phyloP scores from a whole-genome alignment of 2,888 invertebrate genomes.

The Notocelia uddmanniana region DNA sequence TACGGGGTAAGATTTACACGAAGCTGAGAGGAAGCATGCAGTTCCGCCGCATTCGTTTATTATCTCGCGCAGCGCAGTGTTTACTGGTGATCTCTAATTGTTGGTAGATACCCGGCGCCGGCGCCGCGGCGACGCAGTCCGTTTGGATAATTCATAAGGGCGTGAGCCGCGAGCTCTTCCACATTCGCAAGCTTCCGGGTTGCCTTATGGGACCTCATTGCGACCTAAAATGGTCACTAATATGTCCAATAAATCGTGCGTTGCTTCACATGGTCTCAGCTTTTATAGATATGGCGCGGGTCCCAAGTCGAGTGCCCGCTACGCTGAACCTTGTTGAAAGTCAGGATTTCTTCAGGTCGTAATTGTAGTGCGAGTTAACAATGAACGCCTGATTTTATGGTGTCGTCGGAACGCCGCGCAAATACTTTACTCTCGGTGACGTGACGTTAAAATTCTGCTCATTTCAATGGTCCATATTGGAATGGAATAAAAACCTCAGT shows the following conservation, averaged over 20 bases:
- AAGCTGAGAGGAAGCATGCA: slow-evolving; percentile 49
- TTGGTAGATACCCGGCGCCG: slow-evolving; percentile 55
- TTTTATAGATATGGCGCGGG: slow-evolving; percentile 31
- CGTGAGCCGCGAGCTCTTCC: slow-evolving; percentile 56
- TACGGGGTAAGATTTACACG: slow-evolving; percentile 50
- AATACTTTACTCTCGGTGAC: slow-evolving; percentile 41
- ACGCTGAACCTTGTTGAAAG: neutral
- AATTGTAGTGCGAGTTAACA: slow-evolving; percentile 35
- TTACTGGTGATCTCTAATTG: slow-evolving; percentile 60
- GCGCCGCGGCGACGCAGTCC: slow-evolving; percentile 68
- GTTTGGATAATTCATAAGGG: slow-evolving; percentile 83
- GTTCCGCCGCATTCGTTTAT: slow-evolving; percentile 63
- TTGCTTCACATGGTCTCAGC: slow-evolving; percentile 35
- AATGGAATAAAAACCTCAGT: slow-evolving; percentile 73
- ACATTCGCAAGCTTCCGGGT: slow-evolving; percentile 67
- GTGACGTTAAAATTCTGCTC: slow-evolving; percentile 67
- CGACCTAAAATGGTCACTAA: slow-evolving; percentile 63
- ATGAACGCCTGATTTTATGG: slow-evolving; percentile 36
- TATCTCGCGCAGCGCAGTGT: slow-evolving; percentile 64
- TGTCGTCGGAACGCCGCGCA: slow-evolving; percentile 28
- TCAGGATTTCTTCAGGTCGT: slow-evolving; percentile 25
- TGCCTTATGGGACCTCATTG: slow-evolving; percentile 58
- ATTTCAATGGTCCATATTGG: slow-evolving; percentile 73
- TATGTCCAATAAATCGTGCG: slow-evolving; percentile 53
- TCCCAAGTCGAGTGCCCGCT: slow-evolving; percentile 17